phyloP scores from a whole-genome alignment of 2,888 invertebrate species.

The Ectropis crepuscularia region DNA sequence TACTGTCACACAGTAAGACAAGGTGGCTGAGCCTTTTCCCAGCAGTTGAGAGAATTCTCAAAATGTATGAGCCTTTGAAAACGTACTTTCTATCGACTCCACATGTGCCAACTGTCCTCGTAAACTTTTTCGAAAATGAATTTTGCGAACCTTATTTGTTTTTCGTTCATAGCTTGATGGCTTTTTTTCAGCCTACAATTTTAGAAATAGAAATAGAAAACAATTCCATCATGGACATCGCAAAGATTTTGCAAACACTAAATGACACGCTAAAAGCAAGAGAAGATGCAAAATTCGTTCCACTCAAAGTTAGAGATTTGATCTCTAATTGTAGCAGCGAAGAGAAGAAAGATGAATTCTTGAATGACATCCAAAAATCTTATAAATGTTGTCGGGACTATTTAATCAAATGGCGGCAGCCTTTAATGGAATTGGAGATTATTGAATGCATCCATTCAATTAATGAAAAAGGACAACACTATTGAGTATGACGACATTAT shows the following conservation, averaged over 20 bases:
- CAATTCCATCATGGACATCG: slow-evolving; percentile 23
- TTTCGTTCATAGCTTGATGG: slow-evolving; percentile 8
- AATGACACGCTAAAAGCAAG: slow-evolving; percentile 16
- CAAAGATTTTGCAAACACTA: slow-evolving; percentile 12
- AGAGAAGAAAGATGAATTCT: slow-evolving; percentile 9
- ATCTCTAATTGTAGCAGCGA: slow-evolving; percentile 15
- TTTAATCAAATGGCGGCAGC: neutral
- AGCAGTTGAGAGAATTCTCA: slow-evolving; percentile 35
- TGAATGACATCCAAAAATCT: neutral
- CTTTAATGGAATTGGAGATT: neutral
- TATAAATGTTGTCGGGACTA: neutral
- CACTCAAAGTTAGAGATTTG: slow-evolving; percentile 25
- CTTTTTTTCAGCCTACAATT: neutral
- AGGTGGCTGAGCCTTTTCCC: slow-evolving; percentile 35
- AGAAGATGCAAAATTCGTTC: slow-evolving; percentile 22
- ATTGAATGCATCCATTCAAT: no score
- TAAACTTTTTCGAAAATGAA: slow-evolving; percentile 27
- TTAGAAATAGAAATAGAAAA: slow-evolving; percentile 16
- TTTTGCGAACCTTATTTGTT: slow-evolving; percentile 28
- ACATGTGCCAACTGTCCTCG: slow-evolving; percentile 21
- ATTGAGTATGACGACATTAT: neutral
- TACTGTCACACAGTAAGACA: slow-evolving; percentile 31
- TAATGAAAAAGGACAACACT: neutral
- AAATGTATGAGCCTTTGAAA: slow-evolving; percentile 32
- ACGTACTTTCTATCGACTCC: slow-evolving; percentile 29